Conservation (phyloP, 2,888 invertebrate genomes). For the Nematopogon swammerdamellus region DNA sequence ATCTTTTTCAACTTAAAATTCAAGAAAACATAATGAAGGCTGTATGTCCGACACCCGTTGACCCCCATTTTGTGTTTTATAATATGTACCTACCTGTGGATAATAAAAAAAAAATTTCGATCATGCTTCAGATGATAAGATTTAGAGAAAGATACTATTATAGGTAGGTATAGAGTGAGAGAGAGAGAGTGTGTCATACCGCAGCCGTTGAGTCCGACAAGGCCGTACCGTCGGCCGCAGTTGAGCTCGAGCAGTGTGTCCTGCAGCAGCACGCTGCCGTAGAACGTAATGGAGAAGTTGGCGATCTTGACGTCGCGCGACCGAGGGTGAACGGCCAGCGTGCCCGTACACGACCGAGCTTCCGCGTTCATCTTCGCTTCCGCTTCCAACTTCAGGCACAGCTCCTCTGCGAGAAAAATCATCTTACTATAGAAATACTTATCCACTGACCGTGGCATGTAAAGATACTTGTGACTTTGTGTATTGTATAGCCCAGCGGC, state of each 20-base stretch:
- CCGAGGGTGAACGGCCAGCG: conserved; percentile 91
- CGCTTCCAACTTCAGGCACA: conserved; percentile 83
- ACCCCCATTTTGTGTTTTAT: no score
- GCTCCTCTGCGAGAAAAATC: conserved; percentile 62
- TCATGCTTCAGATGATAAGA: no score
- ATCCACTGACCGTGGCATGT: no score
- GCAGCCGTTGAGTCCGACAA: conserved; percentile 96
- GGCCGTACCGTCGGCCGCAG: conserved; percentile 93
- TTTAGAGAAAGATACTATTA: no score
- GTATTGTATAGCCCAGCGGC: no score
- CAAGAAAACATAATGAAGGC: no score
- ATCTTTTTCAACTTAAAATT: no score
- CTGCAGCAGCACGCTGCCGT: conserved; percentile 92
- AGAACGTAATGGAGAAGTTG: conserved; percentile 96
- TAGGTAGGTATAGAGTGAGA: no score
- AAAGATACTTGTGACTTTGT: no score
- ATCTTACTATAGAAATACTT: neutral
- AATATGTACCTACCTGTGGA: no score
- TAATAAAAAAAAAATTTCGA: no score
- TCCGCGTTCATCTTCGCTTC: conserved; percentile 93
- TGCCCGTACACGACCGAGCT: conserved; percentile 92
- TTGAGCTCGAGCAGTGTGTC: conserved; percentile 97
- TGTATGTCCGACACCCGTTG: no score
- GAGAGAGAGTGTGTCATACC: conserved; percentile 54
- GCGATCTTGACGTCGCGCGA: conserved; percentile 96